Evolutionary conservation across 2,113 vertebrate species (phyloP).

Genomic region (Noctilio leporinus): DNA sequence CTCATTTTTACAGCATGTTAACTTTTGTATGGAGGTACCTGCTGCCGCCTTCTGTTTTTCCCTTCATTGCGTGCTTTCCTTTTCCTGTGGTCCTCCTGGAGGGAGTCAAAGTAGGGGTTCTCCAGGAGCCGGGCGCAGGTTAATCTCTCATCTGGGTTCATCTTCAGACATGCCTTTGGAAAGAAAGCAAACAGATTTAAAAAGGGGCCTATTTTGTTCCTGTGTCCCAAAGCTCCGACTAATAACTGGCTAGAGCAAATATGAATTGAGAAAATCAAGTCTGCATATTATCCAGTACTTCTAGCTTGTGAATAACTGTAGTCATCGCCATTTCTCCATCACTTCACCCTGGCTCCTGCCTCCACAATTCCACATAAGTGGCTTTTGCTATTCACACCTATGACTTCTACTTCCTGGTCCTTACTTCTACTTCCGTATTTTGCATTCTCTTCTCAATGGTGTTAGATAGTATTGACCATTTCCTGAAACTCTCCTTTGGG

Average conservation of each 20-base stretch:
- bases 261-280: background rate
- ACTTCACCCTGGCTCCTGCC: background rate
- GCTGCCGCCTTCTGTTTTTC: constrained; percentile 52
- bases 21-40: constrained; percentile 51
- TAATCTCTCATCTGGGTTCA: constrained; percentile 87
- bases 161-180: constrained; percentile 83
- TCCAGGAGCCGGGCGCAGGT: constrained; percentile 87
- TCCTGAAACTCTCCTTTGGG: background rate
- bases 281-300: background rate
- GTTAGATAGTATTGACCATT: background rate
- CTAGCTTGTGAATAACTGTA: background rate
- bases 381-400: background rate
- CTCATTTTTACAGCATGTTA: background rate
- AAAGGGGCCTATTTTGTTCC: background rate
- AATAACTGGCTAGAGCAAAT: background rate
- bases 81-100: constrained; percentile 77
- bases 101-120: constrained; percentile 84
- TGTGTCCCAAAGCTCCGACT: background rate
- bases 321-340: background rate
- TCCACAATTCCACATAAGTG: background rate
- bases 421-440: background rate
- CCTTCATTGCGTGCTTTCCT: constrained; percentile 57
- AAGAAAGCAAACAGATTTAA: background rate
- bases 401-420: background rate
- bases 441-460: background rate